These are phyloP conservation scores for Rhyacophila brunnea DNA, from an alignment of 1,140 invertebrate species.

Conservation along the genomic window DNA sequence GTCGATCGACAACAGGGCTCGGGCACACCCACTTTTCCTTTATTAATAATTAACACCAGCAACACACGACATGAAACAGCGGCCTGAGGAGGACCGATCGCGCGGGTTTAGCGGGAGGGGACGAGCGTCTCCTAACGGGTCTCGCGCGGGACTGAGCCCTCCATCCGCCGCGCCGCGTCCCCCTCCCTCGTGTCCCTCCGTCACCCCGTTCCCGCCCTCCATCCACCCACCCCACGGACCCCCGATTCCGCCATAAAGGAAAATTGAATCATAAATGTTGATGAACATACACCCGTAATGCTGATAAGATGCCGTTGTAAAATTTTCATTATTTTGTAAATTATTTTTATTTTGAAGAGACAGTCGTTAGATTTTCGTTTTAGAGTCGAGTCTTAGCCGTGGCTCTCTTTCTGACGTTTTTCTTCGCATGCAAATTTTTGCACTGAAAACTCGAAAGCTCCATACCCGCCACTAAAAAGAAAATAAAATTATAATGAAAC, in stretches of 20 bases:
- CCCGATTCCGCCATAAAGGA: slow-evolving; percentile 25
- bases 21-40: slow-evolving; percentile 17
- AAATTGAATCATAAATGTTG: slow-evolving; percentile 38
- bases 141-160: slow-evolving; percentile 9
- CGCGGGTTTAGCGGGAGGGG: background rate
- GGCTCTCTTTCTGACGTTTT: too few species aligned
- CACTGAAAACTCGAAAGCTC: too few species aligned
- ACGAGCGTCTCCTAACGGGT: slow-evolving; percentile 1
- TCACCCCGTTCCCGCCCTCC: background rate
- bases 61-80: background rate
- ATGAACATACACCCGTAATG: slow-evolving; percentile 34
- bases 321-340: slow-evolving; percentile 34
- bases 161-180: slow-evolving; percentile 3
- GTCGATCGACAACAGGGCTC: too few species aligned
- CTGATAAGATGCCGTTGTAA: slow-evolving; percentile 35
- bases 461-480: too few species aligned
- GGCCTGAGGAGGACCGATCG: background rate
- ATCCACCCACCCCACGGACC: background rate
- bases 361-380: too few species aligned
- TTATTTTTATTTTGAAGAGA: slow-evolving; percentile 5
- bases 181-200: slow-evolving; percentile 1
- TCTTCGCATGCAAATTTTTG: too few species aligned
- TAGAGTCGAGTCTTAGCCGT: too few species aligned
- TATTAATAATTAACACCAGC: slow-evolving; percentile 16
- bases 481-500: too few species aligned